Percentiles rank a stretch among this genome's conserved stretches.
phyloP scores from a whole-genome alignment of 2,113 vertebrate genomes.

The Glareola pratincola region DNA sequence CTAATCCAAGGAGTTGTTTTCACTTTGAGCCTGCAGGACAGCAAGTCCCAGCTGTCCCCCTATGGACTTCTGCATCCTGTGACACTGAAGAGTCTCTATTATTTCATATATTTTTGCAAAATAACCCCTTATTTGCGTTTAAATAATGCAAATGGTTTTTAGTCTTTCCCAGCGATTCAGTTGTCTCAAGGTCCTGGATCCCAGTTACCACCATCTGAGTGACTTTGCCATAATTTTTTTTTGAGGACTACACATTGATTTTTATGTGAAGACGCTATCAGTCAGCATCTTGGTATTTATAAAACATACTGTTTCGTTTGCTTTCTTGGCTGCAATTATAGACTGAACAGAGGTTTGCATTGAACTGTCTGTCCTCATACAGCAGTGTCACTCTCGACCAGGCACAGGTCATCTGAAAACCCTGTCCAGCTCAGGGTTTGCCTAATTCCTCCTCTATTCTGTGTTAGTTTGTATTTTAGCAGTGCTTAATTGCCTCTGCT shows the following conservation, averaged over 20 bases:
- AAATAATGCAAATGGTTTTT: background rate
- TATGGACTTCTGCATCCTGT: background rate
- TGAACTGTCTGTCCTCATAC: background rate
- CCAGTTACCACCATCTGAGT: background rate
- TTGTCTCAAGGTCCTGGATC: background rate
- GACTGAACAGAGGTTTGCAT: background rate
- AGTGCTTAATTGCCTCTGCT: background rate
- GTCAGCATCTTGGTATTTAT: background rate
- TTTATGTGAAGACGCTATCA: background rate
- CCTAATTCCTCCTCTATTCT: background rate
- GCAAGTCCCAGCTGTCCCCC: background rate
- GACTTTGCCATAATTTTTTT: background rate
- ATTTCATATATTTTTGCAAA: background rate
- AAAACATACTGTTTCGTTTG: background rate
- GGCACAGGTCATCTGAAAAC: background rate
- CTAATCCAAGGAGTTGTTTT: background rate
- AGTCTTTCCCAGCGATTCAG: background rate
- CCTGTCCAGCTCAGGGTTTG: background rate
- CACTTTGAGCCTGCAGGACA: background rate
- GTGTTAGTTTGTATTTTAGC: background rate
- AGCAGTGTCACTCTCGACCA: background rate
- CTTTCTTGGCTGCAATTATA: background rate
- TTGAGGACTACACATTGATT: background rate
- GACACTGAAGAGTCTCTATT: background rate
- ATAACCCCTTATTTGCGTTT: background rate